A percentile compares a stretch with the other conserved stretches of the same genome.
phyloP scores from a whole-genome alignment of 2,797 vertebrate species.

The Chiloscyllium punctatum region DNA sequence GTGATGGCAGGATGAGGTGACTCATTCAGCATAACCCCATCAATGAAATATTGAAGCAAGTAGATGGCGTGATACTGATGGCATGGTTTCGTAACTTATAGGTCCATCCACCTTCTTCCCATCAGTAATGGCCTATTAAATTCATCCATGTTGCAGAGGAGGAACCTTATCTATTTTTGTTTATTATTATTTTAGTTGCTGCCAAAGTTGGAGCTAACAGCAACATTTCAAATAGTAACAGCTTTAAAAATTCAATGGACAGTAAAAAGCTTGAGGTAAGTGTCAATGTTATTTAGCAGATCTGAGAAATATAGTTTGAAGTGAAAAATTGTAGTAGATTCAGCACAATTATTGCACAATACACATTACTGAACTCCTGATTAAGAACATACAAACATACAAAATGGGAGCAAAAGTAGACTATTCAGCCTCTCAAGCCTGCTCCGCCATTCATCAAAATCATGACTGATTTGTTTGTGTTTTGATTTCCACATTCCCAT shows the following conservation, averaged over 20 bases:
- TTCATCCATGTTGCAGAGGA: not conserved
- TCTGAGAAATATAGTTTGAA: not conserved
- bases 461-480: no score
- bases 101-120: not conserved
- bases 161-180: not conserved
- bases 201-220: not conserved
- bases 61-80: no score
- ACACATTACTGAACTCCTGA: not conserved
- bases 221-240: not conserved
- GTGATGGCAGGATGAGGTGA: no score
- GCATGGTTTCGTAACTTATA: not conserved
- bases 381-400: not conserved
- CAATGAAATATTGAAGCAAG: no score
- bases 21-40: no score
- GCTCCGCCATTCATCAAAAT: no score
- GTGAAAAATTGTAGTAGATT: not conserved
- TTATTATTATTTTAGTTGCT: not conserved
- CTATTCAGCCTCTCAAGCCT: no score
- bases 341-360: not conserved
- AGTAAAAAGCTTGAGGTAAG: slow-evolving; percentile 12
- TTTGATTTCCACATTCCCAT: no score
- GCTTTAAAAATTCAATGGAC: not conserved
- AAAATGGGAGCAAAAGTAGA: no score
- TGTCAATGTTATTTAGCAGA: not conserved
- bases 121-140: no score